Evolutionary conservation across 1,140 invertebrate species (phyloP).

Genomic region (Popillia japonica): DNA sequence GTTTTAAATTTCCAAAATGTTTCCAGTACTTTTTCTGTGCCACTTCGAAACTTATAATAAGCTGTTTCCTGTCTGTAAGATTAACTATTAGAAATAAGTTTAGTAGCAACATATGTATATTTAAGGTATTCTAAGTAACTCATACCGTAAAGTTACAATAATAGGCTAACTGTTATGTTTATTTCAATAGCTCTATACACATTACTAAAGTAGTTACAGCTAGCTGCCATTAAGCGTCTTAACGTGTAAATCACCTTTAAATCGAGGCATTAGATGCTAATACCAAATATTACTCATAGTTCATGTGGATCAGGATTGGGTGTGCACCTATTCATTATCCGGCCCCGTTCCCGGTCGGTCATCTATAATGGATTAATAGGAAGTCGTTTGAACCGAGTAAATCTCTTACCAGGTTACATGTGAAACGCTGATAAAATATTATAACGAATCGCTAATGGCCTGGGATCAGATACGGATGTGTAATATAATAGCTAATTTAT

Average conservation of each 20-base stretch:
- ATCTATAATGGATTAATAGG: constrained; percentile 34
- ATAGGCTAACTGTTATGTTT: too few species aligned
- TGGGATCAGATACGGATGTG: constrained; percentile 22
- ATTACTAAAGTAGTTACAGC: too few species aligned
- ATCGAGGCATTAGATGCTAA: constrained; percentile 15
- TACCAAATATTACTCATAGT: constrained; percentile 24
- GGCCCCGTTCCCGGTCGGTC: not conserved
- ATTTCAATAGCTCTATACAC: too few species aligned
- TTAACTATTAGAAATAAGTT: too few species aligned
- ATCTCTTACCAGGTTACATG: constrained; percentile 21
- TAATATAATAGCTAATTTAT: constrained; percentile 22
- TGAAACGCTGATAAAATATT: constrained; percentile 26
- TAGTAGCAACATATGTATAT: too few species aligned
- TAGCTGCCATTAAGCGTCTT: not conserved
- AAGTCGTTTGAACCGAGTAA: constrained; percentile 24
- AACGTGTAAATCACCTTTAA: constrained; percentile 1
- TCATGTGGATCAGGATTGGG: constrained; percentile 23
- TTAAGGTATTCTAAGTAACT: too few species aligned
- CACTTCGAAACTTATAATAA: too few species aligned
- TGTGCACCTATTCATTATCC: constrained; percentile 30
- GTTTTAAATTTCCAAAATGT: too few species aligned
- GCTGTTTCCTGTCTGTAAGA: too few species aligned
- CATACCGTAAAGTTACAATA: too few species aligned
- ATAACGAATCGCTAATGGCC: constrained; percentile 17
- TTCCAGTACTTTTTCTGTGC: too few species aligned